Evolutionary conservation across 2,888 invertebrate species (phyloP).

Genomic region (Ctenicera cuprea): DNA sequence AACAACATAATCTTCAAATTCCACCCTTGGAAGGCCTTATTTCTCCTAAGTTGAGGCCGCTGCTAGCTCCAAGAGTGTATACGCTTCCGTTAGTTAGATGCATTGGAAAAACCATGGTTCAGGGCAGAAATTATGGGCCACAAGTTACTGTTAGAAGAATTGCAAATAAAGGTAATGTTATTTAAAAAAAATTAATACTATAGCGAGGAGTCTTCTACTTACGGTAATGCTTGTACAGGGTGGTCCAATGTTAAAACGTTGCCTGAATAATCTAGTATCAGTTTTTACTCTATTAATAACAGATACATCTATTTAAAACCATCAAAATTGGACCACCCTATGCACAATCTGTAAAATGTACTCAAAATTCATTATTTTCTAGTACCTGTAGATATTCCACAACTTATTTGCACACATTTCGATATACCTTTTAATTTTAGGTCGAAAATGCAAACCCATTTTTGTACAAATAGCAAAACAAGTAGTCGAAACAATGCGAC

Average conservation of each 20-base stretch:
- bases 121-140: conserved; percentile 80
- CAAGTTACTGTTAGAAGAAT: conserved; percentile 79
- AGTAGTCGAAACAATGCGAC: conserved; percentile 75
- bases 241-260: not conserved
- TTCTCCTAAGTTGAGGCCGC: conserved; percentile 73
- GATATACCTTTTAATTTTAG: too few relatives aligned
- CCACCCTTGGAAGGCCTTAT: conserved; percentile 71
- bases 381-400: too few relatives aligned
- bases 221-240: not conserved
- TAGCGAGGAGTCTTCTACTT: not conserved
- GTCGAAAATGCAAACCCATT: conserved; percentile 76
- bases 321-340: too few relatives aligned
- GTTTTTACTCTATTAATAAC: too few relatives aligned
- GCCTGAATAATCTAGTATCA: too few relatives aligned
- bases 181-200: not conserved
- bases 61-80: conserved; percentile 77
- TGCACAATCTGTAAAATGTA: too few relatives aligned
- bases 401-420: too few relatives aligned
- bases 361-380: too few relatives aligned
- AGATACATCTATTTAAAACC: too few relatives aligned
- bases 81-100: conserved; percentile 79
- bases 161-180: conserved; percentile 72
- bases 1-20: conserved; percentile 70
- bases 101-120: conserved; percentile 80
- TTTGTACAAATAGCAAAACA: conserved; percentile 79